Percentiles rank a stretch among this genome's conserved stretches.
Conservation (phyloP, 2,113 vertebrate genomes). For the Pelmatolapia mariae region DNA sequence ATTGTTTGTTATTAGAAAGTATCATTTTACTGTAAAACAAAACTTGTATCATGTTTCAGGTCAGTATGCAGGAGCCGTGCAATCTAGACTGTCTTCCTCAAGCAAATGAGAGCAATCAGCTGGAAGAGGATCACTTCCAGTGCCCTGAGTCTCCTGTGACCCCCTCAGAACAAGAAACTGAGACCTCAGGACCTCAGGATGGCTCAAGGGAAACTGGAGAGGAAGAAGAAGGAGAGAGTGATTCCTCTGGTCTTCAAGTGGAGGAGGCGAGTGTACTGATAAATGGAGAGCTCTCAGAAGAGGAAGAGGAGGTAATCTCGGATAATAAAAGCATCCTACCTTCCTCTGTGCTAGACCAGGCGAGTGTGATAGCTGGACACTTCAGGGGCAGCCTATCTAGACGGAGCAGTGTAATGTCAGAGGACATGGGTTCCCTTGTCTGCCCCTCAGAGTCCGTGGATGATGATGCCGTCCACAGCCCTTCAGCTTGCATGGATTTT, state of each 20-base stretch:
- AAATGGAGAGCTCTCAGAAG: constrained; percentile 79
- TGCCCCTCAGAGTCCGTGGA: constrained; percentile 57
- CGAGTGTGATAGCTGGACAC: constrained; percentile 78
- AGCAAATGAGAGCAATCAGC: background rate
- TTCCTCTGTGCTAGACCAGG: constrained; percentile 81
- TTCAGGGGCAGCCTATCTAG: constrained; percentile 75
- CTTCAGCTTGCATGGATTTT: constrained; percentile 76
- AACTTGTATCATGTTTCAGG: constrained; percentile 40
- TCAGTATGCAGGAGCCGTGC: constrained; percentile 21
- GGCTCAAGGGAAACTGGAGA: constrained; percentile 22
- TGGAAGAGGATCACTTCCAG: background rate
- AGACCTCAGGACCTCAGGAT: constrained; percentile 4
- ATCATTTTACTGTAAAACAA: background rate
- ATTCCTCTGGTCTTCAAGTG: constrained; percentile 31
- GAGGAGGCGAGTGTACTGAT: constrained; percentile 76
- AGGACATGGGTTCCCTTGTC: constrained; percentile 68
- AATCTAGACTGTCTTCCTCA: background rate
- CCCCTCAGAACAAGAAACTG: background rate
- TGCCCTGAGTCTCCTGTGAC: background rate
- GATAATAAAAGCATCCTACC: constrained; percentile 74
- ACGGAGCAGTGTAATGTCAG: constrained; percentile 77
- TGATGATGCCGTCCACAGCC: constrained; percentile 71
- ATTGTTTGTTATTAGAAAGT: background rate
- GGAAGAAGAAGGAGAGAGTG: constrained; percentile 56
- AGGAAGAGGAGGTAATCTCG: constrained; percentile 54